Evolutionary conservation across 2,888 invertebrate genomes (phyloP), one percentile per base, ranked within the genome.

Genomic region (Tipula lateralis): DNA sequence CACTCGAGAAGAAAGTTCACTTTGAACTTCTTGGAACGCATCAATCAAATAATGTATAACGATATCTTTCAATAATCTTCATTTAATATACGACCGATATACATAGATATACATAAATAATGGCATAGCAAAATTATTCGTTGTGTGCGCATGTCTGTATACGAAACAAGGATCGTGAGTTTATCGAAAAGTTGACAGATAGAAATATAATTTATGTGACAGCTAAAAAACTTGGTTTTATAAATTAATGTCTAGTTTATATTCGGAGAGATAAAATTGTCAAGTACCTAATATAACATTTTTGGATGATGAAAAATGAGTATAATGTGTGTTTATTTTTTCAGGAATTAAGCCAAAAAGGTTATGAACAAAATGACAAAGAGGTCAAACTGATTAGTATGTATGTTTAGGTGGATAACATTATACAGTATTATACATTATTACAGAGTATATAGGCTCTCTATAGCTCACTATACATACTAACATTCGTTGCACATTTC

Each of bases 111-210:
- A 66, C 2, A 66, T 24, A 7, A 66, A 66, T 66, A 24, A 24
- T 12, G 24, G 7, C 12, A 66, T 24, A 13, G n/a, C 66, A 19
- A 66, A 12, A 24, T 24, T 66, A 1, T 5, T 16, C 44, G 16
- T 50, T 16, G n/a, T 50, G 16, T 50, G 24, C 44, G 16, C 3
- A n/a, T 44, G 2, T 24, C 1, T 66, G 24, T 66, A 9, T 66
- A 66, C n/a, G n/a, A n/a, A n/a, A n/a, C n/a, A n/a, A n/a, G n/a
- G n/a, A n/a, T n/a, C n/a, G n/a, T n/a, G n/a, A n/a, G n/a, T n/a
- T n/a, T n/a, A n/a, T n/a, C n/a, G n/a, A n/a, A 44, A 66, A 66
- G 66, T 66, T 66, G 66, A 66, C 66, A 66, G 66, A 24, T 66
- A 2, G 2, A 66, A 66, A 24, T 66, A 12, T 66, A 66, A 66